Conservation (phyloP, 2,888 invertebrate species). For the Ecliptopera silaceata region DNA sequence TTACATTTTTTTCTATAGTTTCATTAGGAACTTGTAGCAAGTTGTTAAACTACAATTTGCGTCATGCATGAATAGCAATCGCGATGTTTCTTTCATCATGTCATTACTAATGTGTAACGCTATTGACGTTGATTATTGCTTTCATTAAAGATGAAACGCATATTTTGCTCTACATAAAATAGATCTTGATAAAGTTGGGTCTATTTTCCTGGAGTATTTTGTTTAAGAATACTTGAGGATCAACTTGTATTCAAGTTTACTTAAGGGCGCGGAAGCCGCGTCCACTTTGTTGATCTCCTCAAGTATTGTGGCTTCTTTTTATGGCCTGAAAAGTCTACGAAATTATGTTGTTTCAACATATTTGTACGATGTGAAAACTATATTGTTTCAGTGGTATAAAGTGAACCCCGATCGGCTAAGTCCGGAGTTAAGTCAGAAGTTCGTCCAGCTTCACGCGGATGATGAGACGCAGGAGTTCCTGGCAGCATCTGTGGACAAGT, state of each 20-base stretch:
- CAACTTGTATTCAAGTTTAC: background rate
- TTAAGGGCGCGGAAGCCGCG: background rate
- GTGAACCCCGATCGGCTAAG: conserved; percentile 83
- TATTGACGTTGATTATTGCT: conserved; percentile 39
- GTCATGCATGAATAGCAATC: conserved; percentile 56
- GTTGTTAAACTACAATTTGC: conserved; percentile 77
- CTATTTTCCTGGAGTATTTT: background rate
- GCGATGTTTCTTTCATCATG: conserved; percentile 50
- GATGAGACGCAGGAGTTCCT: conserved; percentile 89
- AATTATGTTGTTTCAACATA: too few species aligned
- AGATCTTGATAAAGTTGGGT: background rate
- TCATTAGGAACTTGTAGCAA: conserved; percentile 69
- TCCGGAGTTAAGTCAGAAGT: conserved; percentile 80
- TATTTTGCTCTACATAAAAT: conserved; percentile 24
- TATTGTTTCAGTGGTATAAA: conserved; percentile 87
- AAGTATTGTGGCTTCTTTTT: background rate
- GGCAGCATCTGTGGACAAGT: conserved; percentile 88
- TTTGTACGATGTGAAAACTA: too few species aligned
- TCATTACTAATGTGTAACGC: conserved; percentile 45
- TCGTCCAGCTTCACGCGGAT: conserved; percentile 87
- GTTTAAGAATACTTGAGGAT: background rate
- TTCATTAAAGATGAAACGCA: conserved; percentile 26
- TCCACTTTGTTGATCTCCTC: background rate
- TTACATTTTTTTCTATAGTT: conserved; percentile 72
- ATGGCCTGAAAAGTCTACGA: background rate